A percentile compares a stretch with the other conserved stretches of the same genome.
These are phyloP conservation scores for Drosophila equinoxialis DNA, from an alignment of 1,140 invertebrate species.

Conservation along the genomic window DNA sequence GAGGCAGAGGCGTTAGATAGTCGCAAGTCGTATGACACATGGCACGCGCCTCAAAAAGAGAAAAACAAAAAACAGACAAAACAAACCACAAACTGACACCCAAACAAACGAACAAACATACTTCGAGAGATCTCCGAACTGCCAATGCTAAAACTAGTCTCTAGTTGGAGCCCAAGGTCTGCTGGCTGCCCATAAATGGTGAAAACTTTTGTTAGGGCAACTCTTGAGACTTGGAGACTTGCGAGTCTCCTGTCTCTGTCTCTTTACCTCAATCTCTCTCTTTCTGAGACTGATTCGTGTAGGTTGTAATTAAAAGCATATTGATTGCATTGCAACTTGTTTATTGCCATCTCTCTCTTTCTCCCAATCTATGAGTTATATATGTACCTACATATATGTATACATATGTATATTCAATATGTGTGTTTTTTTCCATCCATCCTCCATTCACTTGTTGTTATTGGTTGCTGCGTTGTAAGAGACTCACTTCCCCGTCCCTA, in stretches of 20 bases:
- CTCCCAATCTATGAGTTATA: slow-evolving; percentile 42
- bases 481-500: slow-evolving; percentile 20
- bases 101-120: slow-evolving; percentile 38
- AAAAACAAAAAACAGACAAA: slow-evolving; percentile 40
- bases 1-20: slow-evolving; percentile 81
- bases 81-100: slow-evolving; percentile 42
- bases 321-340: slow-evolving; percentile 67
- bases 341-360: slow-evolving; percentile 57
- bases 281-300: slow-evolving; percentile 35
- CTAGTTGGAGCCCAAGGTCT: slow-evolving; percentile 57
- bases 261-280: background rate
- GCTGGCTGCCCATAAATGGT: slow-evolving; percentile 72
- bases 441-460: slow-evolving; percentile 70
- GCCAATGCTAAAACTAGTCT: slow-evolving; percentile 54
- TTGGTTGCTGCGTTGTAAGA: slow-evolving; percentile 47
- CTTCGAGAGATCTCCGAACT: slow-evolving; percentile 24
- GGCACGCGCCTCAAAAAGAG: slow-evolving; percentile 72
- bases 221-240: slow-evolving; percentile 42
- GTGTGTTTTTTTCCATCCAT: slow-evolving; percentile 26
- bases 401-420: slow-evolving; percentile 31
- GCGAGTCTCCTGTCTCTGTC: background rate
- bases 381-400: background rate
- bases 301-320: slow-evolving; percentile 78
- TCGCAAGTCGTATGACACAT: slow-evolving; percentile 76
- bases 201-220: slow-evolving; percentile 73